Evolutionary conservation across 2,113 vertebrate species (phyloP), one percentile per base, ranked within the genome.

Genomic region (Bubo blakistoni): DNA sequence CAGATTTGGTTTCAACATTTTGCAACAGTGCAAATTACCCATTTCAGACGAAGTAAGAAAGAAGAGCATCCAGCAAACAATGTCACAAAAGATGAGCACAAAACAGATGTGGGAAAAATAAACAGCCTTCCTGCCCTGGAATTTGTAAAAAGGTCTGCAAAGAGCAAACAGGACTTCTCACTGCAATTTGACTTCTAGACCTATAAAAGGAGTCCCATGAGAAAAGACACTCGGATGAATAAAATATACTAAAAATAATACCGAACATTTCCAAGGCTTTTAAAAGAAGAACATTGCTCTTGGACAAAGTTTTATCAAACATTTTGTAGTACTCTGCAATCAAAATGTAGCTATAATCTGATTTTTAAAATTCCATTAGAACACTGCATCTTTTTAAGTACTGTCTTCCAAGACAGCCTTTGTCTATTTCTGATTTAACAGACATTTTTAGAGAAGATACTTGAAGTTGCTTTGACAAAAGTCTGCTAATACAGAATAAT

Each of bases 91-190:
- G 98, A 98, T 88, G 98, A 98, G 98, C 97, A 98, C 98, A 99
- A 98, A 98, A 98, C 98, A 98, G 98, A 99, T 99, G 99, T 99
- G 99, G 99, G 99, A 99, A 99, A 99, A 99, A 99, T 99, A 99
- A 99, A 99, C 99, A 99, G 98, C 98, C 98, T 97, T 97, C 98
- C 98, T 97, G 98, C 98, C 98, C 98, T 98, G 98, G 98, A 99
- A 99, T 99, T 98, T 97, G 97, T 98, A 98, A 99, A 99, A 98
- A 98, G 97, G 97, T 97, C 98, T 97, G 94, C 97, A 97, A 96
- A 97, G 97, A 98, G 97, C 97, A 98, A 98, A 98, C 90, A 97
- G 95, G 88, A 94, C 97, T 98, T 96, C 97, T 94, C 95, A 70
- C 78, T 96, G 97, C 97, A 77, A 72, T 97, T 97, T 96, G 96